Conservation (phyloP, 2,888 invertebrate species). For the Eupithecia pulchellata region DNA sequence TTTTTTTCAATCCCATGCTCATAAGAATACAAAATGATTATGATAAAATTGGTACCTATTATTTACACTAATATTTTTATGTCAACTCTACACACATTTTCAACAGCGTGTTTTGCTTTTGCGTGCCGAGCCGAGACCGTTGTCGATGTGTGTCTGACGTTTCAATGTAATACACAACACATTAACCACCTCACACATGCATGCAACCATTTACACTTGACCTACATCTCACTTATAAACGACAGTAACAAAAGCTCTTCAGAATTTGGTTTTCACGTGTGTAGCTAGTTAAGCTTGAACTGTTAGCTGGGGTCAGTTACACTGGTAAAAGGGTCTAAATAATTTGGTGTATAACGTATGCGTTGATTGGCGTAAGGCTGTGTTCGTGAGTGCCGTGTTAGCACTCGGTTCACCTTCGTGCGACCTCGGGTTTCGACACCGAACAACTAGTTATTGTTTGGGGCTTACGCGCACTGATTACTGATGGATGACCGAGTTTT, state of each 20-base stretch:
- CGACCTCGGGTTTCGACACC: slow-evolving; percentile 83
- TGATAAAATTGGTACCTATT: not conserved
- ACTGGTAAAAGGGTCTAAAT: slow-evolving; percentile 6
- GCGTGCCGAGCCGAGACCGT: slow-evolving; percentile 64
- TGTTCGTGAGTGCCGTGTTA: slow-evolving; percentile 75
- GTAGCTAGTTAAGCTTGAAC: slow-evolving; percentile 51
- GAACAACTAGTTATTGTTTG: slow-evolving; percentile 79
- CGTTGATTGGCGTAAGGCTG: slow-evolving; percentile 52
- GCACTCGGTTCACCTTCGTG: slow-evolving; percentile 80
- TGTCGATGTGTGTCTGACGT: slow-evolving; percentile 62
- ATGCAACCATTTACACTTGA: not conserved
- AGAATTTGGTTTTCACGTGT: not conserved
- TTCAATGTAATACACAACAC: slow-evolving; percentile 60
- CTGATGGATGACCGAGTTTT: slow-evolving; percentile 74
- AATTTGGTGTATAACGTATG: slow-evolving; percentile 54
- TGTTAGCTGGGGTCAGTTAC: not conserved
- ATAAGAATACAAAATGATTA: not conserved
- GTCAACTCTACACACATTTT: slow-evolving; percentile 59
- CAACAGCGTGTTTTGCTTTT: slow-evolving; percentile 77
- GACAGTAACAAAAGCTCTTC: not conserved
- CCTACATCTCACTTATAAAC: not conserved
- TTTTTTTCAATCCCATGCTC: not conserved
- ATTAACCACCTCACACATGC: slow-evolving; percentile 54
- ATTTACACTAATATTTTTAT: slow-evolving; percentile 23
- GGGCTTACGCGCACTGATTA: slow-evolving; percentile 78